Base-by-base conservation (phyloP, 2,888 invertebrate species). In the Drosophila pullipes region DNA sequence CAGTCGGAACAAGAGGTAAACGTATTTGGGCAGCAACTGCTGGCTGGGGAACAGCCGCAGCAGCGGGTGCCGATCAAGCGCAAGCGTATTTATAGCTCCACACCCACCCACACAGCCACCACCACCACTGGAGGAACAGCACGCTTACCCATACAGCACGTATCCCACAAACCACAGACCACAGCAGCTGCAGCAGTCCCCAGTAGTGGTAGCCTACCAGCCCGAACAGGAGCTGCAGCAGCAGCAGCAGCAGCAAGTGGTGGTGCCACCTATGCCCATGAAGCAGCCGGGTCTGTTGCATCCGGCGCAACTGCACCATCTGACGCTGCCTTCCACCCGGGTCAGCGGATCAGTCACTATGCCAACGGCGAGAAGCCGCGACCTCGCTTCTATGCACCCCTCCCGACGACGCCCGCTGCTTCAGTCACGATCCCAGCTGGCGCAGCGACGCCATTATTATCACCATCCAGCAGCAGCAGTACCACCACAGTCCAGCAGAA, bases 81-180 rank as follows among this genome's bases (percentile, higher is more conserved):
- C 89, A 93, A 91, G 91, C 90, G 86, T 89, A 91, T 92, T 90
- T 91, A 91, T 92, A 91, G 92, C 83, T 92, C 91, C 83, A 86
- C 91, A 87, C 89, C 84, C 90, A 90, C 82, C 87, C 75, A 77
- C 78, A 85, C 82, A 84, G 69, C 74, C 63, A 64, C 25, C 47
- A 47, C 47, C 47, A 25, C 16, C 47, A 4, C 63, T 65, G 64
- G 75, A 76, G 78, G 72, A 84, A 64, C 70, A 76, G 49, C 85
- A 74, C 83, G 78, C 73, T 53, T 83, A 66, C 85, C 85, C 58
- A 30, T 73, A 49, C 66, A 47, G 47, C 47, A 65, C 16, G 28
- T 79, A 80, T 76, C 79, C 76, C 18, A 30, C 47, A 30, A 79
- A 76, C 64, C 78, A 82, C 83, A 82, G 76, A 77, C 76, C 68